These are phyloP conservation scores for Watsonalla binaria DNA, from an alignment of 2,888 invertebrate species.

Conservation along the genomic window DNA sequence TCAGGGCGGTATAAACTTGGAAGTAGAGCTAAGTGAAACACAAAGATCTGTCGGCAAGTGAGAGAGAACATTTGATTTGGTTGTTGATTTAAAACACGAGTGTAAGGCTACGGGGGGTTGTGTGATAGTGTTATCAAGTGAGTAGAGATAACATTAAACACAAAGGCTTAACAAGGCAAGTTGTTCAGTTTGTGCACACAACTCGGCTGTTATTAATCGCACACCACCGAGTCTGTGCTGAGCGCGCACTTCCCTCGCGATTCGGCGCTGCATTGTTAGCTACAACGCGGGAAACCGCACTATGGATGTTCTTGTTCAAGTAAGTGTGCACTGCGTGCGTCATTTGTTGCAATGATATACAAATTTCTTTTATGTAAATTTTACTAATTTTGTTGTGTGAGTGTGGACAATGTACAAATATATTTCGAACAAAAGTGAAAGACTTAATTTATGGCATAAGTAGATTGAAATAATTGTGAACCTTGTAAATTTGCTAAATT, in stretches of 20 bases:
- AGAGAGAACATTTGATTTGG: not conserved
- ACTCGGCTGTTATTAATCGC: conserved; percentile 52
- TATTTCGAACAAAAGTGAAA: too few species aligned
- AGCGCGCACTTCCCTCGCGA: conserved; percentile 39
- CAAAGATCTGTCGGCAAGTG: not conserved
- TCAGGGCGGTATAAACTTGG: conserved; percentile 1
- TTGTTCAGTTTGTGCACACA: conserved; percentile 50
- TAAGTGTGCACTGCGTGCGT: conserved; percentile 22
- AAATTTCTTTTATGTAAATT: too few species aligned
- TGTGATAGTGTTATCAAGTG: conserved; percentile 16
- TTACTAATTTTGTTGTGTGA: too few species aligned
- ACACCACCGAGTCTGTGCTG: conserved; percentile 39
- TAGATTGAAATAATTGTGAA: too few species aligned
- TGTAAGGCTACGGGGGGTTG: not conserved
- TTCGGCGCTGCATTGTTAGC: conserved; percentile 43
- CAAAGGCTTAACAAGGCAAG: conserved; percentile 58
- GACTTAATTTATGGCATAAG: too few species aligned
- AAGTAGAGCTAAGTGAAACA: conserved; percentile 1
- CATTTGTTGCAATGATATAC: conserved; percentile 18
- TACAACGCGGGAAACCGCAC: conserved; percentile 25
- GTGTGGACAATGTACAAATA: too few species aligned
- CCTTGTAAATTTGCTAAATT: too few species aligned
- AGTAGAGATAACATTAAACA: conserved; percentile 29
- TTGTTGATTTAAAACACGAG: not conserved
- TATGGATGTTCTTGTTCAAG: conserved; percentile 24